Percentiles rank a stretch among this genome's conserved stretches.
These are phyloP conservation scores for Galeopsomyia nigrocyanea DNA, from an alignment of 2,888 invertebrate genomes.

Conservation along the genomic window DNA sequence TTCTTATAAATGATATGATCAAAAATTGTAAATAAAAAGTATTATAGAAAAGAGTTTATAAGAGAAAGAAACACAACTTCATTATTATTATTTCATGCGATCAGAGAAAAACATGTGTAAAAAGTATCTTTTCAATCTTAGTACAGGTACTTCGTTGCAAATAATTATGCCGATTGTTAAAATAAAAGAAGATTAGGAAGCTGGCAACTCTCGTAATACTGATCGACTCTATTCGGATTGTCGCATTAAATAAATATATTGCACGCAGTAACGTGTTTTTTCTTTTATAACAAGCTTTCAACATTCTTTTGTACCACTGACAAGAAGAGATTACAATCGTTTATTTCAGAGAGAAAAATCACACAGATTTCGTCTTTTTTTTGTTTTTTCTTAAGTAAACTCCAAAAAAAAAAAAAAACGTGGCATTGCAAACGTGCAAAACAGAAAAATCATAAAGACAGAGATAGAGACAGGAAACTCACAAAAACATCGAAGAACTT, in stretches of 20 bases:
- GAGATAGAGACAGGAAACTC: constrained; percentile 19
- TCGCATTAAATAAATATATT: constrained; percentile 34
- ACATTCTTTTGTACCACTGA: no score
- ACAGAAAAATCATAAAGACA: constrained; percentile 10
- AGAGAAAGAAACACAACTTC: not conserved
- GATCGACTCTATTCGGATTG: constrained; percentile 32
- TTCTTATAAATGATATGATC: not conserved
- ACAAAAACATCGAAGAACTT: constrained; percentile 32
- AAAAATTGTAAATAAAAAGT: not conserved
- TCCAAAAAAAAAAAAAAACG: constrained; percentile 4
- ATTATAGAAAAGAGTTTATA: not conserved
- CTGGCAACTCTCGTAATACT: constrained; percentile 39
- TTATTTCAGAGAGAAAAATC: no score
- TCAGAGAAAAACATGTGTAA: no score
- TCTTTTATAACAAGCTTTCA: constrained; percentile 8
- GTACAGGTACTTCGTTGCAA: not conserved
- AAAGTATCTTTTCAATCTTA: constrained; percentile 13
- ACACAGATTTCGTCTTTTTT: no score
- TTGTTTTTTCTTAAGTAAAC: no score
- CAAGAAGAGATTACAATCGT: no score
- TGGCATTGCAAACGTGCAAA: not conserved
- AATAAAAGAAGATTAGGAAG: constrained; percentile 14
- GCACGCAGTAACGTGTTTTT: constrained; percentile 22
- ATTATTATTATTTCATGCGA: no score
- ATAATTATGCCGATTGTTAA: constrained; percentile 1